Conservation (phyloP, 2,113 vertebrate genomes). For the Pao palembangensis region DNA sequence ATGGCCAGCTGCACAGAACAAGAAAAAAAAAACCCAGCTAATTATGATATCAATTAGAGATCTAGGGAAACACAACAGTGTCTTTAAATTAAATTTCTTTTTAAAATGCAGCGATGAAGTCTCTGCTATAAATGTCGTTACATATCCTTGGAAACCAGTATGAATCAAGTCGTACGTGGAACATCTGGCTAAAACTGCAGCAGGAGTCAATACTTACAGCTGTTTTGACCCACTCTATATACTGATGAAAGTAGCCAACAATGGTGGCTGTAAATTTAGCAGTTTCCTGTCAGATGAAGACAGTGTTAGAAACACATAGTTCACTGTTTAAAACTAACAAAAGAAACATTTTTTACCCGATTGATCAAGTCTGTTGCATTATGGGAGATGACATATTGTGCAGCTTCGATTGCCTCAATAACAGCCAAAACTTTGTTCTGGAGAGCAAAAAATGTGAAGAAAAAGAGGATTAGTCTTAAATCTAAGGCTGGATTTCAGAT, state of each 20-base stretch:
- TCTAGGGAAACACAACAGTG: no score
- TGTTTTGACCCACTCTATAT: constrained; percentile 84
- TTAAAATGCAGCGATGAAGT: no score
- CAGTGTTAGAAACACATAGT: no score
- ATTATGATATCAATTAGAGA: constrained; percentile 2
- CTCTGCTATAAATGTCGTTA: no score
- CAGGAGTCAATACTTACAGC: constrained; percentile 78
- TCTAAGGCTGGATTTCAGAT: neutral
- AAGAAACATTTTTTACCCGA: constrained; percentile 67
- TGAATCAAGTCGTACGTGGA: no score
- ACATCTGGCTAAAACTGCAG: neutral
- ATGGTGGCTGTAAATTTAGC: constrained; percentile 79
- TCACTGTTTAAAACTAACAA: no score
- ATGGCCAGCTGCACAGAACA: constrained; percentile 74
- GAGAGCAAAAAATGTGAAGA: neutral
- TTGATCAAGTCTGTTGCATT: constrained; percentile 78
- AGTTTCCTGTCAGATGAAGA: constrained; percentile 77
- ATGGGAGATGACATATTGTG: constrained; percentile 83
- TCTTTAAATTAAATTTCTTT: no score
- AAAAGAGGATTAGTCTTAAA: neutral
- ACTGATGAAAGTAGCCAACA: constrained; percentile 84
- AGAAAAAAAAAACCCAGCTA: neutral
- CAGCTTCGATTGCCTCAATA: constrained; percentile 75
- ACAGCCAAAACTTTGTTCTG: constrained; percentile 80
- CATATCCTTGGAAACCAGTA: no score